These are phyloP conservation scores for Cryptocheilus praepositus DNA, from an alignment of 2,888 invertebrate genomes.

Conservation along the genomic window DNA sequence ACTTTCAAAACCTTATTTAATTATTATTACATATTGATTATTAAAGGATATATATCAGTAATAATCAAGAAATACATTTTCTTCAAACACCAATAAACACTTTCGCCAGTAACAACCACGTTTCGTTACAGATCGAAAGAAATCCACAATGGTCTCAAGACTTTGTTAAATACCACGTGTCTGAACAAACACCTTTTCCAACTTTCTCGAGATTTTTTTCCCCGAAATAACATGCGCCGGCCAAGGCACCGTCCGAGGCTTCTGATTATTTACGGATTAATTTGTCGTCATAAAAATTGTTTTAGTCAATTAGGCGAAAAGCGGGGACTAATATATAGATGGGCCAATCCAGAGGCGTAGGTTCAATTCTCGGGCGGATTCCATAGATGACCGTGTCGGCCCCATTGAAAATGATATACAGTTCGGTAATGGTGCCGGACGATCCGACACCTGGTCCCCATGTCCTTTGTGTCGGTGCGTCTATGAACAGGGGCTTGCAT, in stretches of 20 bases:
- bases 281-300: slow-evolving; percentile 65
- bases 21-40: no score
- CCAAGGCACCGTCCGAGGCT: slow-evolving; percentile 4
- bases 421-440: slow-evolving; percentile 72
- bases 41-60: no score
- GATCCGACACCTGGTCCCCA: slow-evolving; percentile 69
- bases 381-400: no score
- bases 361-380: background rate
- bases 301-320: slow-evolving; percentile 70
- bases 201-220: no score
- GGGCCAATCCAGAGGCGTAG: no score
- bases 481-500: slow-evolving; percentile 17
- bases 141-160: no score
- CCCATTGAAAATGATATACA: slow-evolving; percentile 70
- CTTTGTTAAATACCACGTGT: no score
- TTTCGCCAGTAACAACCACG: no score
- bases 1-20: no score
- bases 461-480: slow-evolving; percentile 61
- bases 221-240: background rate
- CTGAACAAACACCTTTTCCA: slow-evolving; percentile 33
- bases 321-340: slow-evolving; percentile 42
- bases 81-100: no score
- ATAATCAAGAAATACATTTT: no score
- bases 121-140: no score
- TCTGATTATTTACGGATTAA: slow-evolving; percentile 51